Conservation (phyloP, 2,888 invertebrate species). For the Pollenia angustigena region DNA sequence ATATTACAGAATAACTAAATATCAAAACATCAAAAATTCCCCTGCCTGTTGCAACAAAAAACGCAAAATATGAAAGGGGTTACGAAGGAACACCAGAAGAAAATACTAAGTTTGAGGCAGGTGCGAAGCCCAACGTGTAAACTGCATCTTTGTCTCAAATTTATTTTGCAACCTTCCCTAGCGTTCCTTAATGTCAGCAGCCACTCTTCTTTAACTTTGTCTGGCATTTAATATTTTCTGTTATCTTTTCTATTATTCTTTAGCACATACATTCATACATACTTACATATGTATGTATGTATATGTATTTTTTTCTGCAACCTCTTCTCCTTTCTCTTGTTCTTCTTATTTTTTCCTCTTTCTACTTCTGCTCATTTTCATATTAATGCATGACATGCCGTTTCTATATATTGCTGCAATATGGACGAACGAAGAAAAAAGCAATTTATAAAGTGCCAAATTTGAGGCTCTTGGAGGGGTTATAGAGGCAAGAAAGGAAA, state of each 20-base stretch:
- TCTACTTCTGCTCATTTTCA: constrained; percentile 27
- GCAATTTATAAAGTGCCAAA: constrained; percentile 74
- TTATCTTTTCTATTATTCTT: constrained; percentile 50
- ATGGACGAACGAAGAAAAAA: constrained; percentile 61
- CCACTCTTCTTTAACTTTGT: constrained; percentile 56
- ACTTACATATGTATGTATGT: neutral
- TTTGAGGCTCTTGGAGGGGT: constrained; percentile 53
- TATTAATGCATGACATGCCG: constrained; percentile 43
- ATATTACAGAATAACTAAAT: too few species aligned
- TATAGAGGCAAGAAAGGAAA: constrained; percentile 45
- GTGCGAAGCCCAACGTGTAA: too few species aligned
- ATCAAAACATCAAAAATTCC: too few species aligned
- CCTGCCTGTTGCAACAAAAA: too few species aligned
- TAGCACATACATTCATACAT: neutral
- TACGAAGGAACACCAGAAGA: too few species aligned
- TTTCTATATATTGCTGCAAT: constrained; percentile 57
- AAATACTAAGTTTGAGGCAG: too few species aligned
- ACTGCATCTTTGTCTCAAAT: neutral
- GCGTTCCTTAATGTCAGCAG: constrained; percentile 37
- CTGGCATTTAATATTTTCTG: constrained; percentile 59
- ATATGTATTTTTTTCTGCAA: constrained; percentile 20
- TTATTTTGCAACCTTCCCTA: constrained; percentile 8
- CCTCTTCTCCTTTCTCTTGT: neutral
- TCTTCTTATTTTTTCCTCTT: neutral
- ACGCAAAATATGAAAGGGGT: too few species aligned